Conservation (phyloP, 2,888 invertebrate species). For the Magallana nippona region DNA sequence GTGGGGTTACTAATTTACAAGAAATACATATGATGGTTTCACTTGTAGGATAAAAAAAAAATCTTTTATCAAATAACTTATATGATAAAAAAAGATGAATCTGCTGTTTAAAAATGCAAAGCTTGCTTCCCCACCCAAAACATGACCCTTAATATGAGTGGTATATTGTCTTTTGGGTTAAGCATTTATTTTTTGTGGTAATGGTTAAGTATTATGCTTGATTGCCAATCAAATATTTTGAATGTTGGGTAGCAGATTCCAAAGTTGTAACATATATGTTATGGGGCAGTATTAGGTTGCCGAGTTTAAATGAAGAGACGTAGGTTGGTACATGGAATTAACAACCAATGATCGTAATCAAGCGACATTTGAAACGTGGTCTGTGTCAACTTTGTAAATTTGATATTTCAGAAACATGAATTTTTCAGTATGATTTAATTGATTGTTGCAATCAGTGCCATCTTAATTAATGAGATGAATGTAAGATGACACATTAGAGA, state of each 20-base stretch:
- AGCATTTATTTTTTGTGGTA: not conserved
- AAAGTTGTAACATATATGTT: conserved; percentile 34
- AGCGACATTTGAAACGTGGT: conserved; percentile 35
- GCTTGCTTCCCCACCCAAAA: too few species aligned
- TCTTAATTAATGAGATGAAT: conserved; percentile 43
- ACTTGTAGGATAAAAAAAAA: not conserved
- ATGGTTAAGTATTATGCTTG: not conserved
- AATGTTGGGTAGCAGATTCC: conserved; percentile 34
- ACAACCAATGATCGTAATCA: conserved; percentile 37
- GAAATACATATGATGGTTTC: not conserved
- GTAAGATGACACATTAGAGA: not conserved
- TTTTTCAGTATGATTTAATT: conserved; percentile 45
- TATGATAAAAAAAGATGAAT: not conserved
- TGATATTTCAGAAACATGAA: conserved; percentile 43
- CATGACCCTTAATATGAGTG: not conserved
- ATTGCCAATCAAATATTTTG: conserved; percentile 31
- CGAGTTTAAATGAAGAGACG: conserved; percentile 24
- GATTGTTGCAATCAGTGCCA: conserved; percentile 39
- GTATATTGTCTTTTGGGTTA: not conserved
- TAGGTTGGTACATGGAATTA: conserved; percentile 34
- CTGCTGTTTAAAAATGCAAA: too few species aligned
- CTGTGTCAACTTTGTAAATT: conserved; percentile 43
- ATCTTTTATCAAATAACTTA: not conserved
- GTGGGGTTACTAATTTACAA: conserved; percentile 18
- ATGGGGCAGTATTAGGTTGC: conserved; percentile 30